Base-by-base conservation (phyloP, 2,888 invertebrate species). In the Rambutsinella grinnellia region DNA sequence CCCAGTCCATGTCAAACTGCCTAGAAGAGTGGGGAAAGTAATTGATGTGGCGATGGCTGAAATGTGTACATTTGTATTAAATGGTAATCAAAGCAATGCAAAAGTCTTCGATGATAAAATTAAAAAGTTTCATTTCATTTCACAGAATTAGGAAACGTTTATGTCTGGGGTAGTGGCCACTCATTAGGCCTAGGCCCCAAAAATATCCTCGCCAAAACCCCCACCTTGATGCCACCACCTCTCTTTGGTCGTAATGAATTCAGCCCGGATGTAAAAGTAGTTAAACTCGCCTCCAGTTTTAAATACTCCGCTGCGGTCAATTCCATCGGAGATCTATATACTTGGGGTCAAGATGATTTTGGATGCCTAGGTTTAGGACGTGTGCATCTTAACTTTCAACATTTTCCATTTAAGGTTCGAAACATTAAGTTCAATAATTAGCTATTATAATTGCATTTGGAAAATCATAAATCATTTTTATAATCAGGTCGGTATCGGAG, bases 151-250 rank as follows among this genome's bases (percentile, higher is more conserved):
- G 96, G 96, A 0, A 89, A 94, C 26, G 95, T 94, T 0, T 97
- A 91, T 86, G 93, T 93, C 0, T 99, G 98, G 98, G 98, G 99
- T 3, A 97, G 90, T 86, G 99, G 99, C 36, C n/a, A 28, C 17
- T 89, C 97, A 67, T 88, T 99, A 36, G 98, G 98, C 0, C 90
- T 93, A 36, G 98, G 98, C 0, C 97, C 97, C 0, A 88, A 90
- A 66, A 92, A 93, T 0, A 90, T 92, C 66, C 89, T 90, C 63
- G 88, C 91, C 0, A 85, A 87, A 0, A 88, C 87, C 76, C 97
- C 98, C 0, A 89, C 92, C 54, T 87, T 89, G 78, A 90, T 99
- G 70, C 94, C 97, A 3, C 88, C 91, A 3, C 89, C 93, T 0
- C 87, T 98, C 17, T 97, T 98, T 86, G 97, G 97, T 0, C 87